phyloP scores from a whole-genome alignment of 2,113 vertebrate species.

The Callospermophilus lateralis region DNA sequence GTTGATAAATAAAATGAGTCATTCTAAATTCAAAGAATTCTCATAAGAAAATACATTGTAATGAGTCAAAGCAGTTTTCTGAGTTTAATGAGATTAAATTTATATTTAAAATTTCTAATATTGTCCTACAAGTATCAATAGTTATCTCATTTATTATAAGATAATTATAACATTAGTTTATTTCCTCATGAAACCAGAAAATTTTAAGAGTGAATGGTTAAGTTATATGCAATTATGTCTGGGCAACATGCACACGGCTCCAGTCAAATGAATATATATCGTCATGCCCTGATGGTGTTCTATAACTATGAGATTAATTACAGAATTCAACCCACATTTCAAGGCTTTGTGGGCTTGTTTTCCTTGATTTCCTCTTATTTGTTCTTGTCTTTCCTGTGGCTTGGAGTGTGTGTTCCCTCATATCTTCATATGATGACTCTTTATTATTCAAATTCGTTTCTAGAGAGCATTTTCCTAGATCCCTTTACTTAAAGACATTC shows the following conservation, averaged over 20 bases:
- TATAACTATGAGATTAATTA: background rate
- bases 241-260: background rate
- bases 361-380: background rate
- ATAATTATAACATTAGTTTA: background rate
- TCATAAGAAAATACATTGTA: background rate
- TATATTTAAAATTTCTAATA: background rate
- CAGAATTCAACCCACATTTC: background rate
- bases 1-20: background rate
- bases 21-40: constrained; percentile 36
- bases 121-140: background rate
- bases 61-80: background rate
- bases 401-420: background rate
- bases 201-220: background rate
- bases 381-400: background rate
- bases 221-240: background rate
- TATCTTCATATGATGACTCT: background rate
- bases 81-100: constrained; percentile 1
- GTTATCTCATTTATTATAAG: background rate
- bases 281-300: background rate
- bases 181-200: constrained; percentile 14
- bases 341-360: background rate
- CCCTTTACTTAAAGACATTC: background rate
- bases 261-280: background rate
- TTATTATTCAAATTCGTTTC: background rate
- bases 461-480: background rate